Evolutionary conservation across 1,140 invertebrate genomes (phyloP), one percentile per base, ranked within the genome.

Genomic region (Hycleus phaleratus): DNA sequence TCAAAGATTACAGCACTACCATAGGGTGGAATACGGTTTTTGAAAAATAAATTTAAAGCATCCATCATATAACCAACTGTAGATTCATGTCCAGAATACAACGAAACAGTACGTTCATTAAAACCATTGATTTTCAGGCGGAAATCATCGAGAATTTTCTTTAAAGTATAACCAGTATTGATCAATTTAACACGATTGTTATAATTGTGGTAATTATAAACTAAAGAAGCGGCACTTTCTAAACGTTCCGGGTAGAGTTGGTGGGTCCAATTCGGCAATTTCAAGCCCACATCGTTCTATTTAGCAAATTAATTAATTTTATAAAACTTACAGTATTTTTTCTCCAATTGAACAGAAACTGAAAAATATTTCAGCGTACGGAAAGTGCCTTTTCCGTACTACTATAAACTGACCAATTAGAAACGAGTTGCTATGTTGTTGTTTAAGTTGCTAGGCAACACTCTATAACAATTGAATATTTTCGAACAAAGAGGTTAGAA

Each of bases 81-180:
- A 38, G 81, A 82, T 68, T 90, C 87, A 68, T 90, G 86, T 6
- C 76, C 81, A 3, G 82, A 81, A 63, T 81, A 83, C 40, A 84
- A 59, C 39, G 74, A 75, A 39, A 85, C 62, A 59, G 83, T 84
- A 0, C 73, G 68, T 1, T 50, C 47, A 25, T 69, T 47, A 8
- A 65, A 63, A 2, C 71, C 69, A 6, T 72, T 71, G 38, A 77
- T 70, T 25, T 73, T 71, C 2, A 70, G 61, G 38, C 62, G 64
- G 7, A 71, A 76, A 62, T 78, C 76, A 12, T 78, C 74, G 4
- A 82, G 60, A 54, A 59, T 59, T 46, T 62, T 65, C 39, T 62
- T 59, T 9, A 65, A 38, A 38, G 62, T 12, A 32, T 55, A 62
- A 38, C 63, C 63, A 9, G 54, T 32, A 47, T 64, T 56, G 26